phyloP scores from a whole-genome alignment of 1,140 invertebrate species.

The Rhyzopertha dominica region DNA sequence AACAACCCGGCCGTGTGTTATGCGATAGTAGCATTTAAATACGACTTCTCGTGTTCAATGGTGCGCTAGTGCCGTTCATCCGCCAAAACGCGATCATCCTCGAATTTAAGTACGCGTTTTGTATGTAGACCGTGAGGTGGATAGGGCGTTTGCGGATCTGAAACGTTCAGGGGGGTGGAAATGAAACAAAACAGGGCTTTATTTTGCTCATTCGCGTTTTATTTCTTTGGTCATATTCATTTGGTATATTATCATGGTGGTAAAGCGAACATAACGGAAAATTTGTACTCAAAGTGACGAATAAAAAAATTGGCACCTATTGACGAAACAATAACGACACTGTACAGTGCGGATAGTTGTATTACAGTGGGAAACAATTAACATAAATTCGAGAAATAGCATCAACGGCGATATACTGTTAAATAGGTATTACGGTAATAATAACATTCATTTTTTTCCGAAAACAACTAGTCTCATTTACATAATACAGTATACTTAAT shows the following conservation, averaged over 20 bases:
- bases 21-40: constrained; percentile 24
- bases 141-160: constrained; percentile 19
- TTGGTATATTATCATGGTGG: constrained; percentile 23
- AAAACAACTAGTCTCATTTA: constrained; percentile 20
- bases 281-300: neutral
- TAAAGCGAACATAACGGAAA: constrained; percentile 9
- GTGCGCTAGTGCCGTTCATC: constrained; percentile 14
- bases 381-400: constrained; percentile 11
- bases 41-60: constrained; percentile 19
- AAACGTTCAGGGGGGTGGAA: constrained; percentile 5
- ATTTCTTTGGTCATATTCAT: constrained; percentile 36
- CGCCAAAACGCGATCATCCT: constrained; percentile 13
- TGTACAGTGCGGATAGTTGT: constrained; percentile 6
- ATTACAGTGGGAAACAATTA: no score
- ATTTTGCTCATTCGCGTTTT: constrained; percentile 16
- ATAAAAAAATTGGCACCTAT: constrained; percentile 17
- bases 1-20: constrained; percentile 20
- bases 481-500: constrained; percentile 25
- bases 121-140: constrained; percentile 16
- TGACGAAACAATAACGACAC: constrained; percentile 1
- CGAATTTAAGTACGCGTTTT: constrained; percentile 18
- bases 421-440: constrained; percentile 17
- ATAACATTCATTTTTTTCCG: constrained; percentile 18
- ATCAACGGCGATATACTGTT: constrained; percentile 12
- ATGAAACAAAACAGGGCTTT: constrained; percentile 5